Conservation (phyloP, 2,888 invertebrate species). For the Drosophila kambysellisi region DNA sequence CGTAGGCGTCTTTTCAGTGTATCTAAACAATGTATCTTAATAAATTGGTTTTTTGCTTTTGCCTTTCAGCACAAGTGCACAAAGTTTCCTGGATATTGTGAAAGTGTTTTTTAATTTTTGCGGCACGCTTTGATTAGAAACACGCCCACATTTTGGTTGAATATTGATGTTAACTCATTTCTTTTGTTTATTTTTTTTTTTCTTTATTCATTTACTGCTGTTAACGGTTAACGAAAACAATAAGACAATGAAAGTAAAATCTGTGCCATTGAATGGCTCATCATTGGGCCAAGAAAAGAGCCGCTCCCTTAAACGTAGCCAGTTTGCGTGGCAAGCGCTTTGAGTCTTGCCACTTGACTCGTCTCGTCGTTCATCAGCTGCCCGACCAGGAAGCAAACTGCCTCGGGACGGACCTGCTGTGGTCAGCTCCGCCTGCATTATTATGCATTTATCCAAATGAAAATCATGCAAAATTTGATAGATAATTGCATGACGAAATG, state of each 20-base stretch:
- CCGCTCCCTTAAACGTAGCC: conserved; percentile 39
- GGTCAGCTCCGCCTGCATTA: conserved; percentile 37
- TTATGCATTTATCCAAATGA: conserved; percentile 67
- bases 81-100: conserved; percentile 35
- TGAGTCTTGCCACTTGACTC: conserved; percentile 11
- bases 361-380: conserved; percentile 14
- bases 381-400: conserved; percentile 47
- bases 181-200: neutral
- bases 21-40: conserved; percentile 18
- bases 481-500: conserved; percentile 63
- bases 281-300: conserved; percentile 21
- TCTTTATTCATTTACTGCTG: neutral
- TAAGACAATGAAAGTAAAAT: conserved; percentile 28
- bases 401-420: conserved; percentile 18
- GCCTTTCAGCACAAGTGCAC: conserved; percentile 12
- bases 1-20: neutral
- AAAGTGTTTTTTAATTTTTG: conserved; percentile 24
- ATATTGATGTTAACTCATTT: neutral
- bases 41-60: conserved; percentile 2
- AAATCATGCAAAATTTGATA: conserved; percentile 65
- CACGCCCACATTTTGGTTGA: conserved; percentile 34
- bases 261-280: conserved; percentile 23
- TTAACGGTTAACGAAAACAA: conserved; percentile 16
- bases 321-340: conserved; percentile 17
- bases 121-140: conserved; percentile 30